These are phyloP conservation scores for Euwallacea similis DNA, from an alignment of 1,140 invertebrate genomes.

Conservation along the genomic window DNA sequence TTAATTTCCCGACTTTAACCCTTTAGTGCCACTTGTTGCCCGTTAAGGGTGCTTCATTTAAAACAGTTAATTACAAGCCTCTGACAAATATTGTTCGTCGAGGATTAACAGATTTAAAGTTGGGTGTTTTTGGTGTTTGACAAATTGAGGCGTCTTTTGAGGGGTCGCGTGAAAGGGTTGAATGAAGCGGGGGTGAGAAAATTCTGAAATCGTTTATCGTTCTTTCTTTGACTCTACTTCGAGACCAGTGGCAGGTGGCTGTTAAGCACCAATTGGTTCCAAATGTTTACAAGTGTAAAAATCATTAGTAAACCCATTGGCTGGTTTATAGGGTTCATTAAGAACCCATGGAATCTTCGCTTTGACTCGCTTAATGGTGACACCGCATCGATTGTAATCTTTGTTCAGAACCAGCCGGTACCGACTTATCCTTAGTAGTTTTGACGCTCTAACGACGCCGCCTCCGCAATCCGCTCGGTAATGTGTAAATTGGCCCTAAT, in stretches of 20 bases:
- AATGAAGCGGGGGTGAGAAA: not conserved
- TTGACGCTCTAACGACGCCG: not conserved
- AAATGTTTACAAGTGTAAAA: not conserved
- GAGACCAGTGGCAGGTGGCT: not conserved
- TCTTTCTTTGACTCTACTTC: not conserved
- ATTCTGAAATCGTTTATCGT: not conserved
- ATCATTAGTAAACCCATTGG: constrained; percentile 2
- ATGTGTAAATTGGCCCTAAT: constrained; percentile 31
- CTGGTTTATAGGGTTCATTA: not conserved
- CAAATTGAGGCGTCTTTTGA: constrained; percentile 12
- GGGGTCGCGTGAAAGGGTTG: constrained; percentile 4
- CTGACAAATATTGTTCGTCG: constrained; percentile 25
- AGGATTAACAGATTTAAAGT: constrained; percentile 22
- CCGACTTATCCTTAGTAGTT: too few relatives aligned
- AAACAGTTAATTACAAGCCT: constrained; percentile 22
- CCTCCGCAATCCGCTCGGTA: constrained; percentile 1
- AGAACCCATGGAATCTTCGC: not conserved
- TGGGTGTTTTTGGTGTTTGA: constrained; percentile 14
- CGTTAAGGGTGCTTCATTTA: constrained; percentile 4
- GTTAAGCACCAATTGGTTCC: not conserved
- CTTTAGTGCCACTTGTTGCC: constrained; percentile 19
- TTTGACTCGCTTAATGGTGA: too few relatives aligned
- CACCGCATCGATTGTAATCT: too few relatives aligned
- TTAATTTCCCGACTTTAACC: constrained; percentile 30
- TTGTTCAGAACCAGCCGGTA: too few relatives aligned